Evolutionary conservation across 2,113 vertebrate species (phyloP).

Genomic region (Brevimyrus niger): DNA sequence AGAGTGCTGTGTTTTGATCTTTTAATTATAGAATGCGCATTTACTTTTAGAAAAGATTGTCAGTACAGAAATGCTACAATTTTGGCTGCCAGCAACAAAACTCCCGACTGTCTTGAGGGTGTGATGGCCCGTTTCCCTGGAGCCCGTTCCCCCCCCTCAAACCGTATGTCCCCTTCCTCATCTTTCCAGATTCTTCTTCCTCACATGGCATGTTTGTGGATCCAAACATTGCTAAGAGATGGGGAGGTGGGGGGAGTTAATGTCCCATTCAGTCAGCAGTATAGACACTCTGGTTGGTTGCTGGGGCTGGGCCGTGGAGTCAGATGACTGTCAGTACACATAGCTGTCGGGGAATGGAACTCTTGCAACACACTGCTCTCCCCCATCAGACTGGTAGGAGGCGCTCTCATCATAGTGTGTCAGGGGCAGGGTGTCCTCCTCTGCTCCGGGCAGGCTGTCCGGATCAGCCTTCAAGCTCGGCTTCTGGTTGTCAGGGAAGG

Average conservation of each 20-base stretch:
- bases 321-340: constrained; percentile 64
- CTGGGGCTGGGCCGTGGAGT: constrained; percentile 14
- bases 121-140: constrained; percentile 23
- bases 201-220: constrained; percentile 21
- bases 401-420: constrained; percentile 81
- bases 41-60: constrained; percentile 58
- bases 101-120: constrained; percentile 34
- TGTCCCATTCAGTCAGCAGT: constrained; percentile 35
- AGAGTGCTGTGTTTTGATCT: constrained; percentile 44
- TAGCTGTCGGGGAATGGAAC: constrained; percentile 79
- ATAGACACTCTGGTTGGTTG: constrained; percentile 27
- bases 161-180: constrained; percentile 28
- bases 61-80: constrained; percentile 52
- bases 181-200: constrained; percentile 24
- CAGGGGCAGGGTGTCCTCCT: constrained; percentile 83
- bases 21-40: constrained; percentile 33
- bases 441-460: constrained; percentile 56
- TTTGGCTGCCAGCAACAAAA: constrained; percentile 43
- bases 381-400: constrained; percentile 73
- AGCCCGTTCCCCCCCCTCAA: constrained; percentile 20
- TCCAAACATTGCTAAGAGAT: constrained; percentile 34
- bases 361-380: constrained; percentile 70
- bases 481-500: constrained; percentile 91
- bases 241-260: background rate
- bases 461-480: constrained; percentile 85